Conservation (phyloP, 2,797 vertebrate genomes). For the Sphenodon punctatus region DNA sequence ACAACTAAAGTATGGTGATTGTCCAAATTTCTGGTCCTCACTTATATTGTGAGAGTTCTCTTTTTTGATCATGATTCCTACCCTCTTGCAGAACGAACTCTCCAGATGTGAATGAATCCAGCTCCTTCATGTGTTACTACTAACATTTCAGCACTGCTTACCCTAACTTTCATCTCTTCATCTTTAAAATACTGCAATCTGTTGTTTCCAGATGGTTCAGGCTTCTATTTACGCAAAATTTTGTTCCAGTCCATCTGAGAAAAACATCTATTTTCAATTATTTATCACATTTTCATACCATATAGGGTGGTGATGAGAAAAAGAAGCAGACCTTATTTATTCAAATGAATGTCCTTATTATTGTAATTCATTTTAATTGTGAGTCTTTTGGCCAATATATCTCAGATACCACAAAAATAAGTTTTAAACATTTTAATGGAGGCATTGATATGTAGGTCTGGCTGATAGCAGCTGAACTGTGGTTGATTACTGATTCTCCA, state of each 20-base stretch:
- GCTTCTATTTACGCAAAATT: constrained; percentile 58
- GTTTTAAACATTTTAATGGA: background rate
- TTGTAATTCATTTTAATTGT: constrained; percentile 28
- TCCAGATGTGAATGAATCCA: background rate
- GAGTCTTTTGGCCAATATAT: background rate
- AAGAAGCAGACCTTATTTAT: constrained; percentile 8
- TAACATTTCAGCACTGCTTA: constrained; percentile 19
- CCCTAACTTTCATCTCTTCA: constrained; percentile 40
- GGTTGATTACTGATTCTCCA: background rate
- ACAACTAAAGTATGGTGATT: background rate
- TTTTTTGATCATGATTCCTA: background rate
- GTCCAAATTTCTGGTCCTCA: background rate
- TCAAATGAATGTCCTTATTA: background rate
- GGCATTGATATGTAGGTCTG: background rate
- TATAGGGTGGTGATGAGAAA: constrained; percentile 27
- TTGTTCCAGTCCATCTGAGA: constrained; percentile 53
- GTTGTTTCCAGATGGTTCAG: constrained; percentile 58
- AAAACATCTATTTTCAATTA: constrained; percentile 61
- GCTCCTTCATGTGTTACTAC: constrained; percentile 25
- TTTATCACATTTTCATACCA: constrained; percentile 53
- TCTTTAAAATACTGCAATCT: constrained; percentile 67
- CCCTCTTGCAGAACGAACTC: background rate
- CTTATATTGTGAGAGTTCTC: background rate
- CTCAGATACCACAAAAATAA: background rate
- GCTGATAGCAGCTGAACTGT: background rate